Evolutionary conservation across 2,797 vertebrate species (phyloP).

Genomic region (Trachops cirrhosus): DNA sequence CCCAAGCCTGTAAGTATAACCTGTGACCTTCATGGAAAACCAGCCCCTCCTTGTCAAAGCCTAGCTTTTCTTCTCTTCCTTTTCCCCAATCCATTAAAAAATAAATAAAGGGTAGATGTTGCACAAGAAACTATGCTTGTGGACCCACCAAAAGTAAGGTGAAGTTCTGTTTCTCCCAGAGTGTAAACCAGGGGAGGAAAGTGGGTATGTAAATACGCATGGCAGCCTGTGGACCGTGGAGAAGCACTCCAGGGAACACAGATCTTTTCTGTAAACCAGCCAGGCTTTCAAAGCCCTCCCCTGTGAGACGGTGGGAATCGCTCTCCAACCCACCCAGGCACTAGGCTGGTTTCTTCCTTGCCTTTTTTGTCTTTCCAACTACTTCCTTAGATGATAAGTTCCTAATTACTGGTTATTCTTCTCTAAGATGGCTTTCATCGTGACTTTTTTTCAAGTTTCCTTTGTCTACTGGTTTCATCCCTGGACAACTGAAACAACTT

Average conservation of each 20-base stretch:
- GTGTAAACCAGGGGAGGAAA: not conserved
- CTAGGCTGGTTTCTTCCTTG: not conserved
- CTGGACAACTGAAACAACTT: not conserved
- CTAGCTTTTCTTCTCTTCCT: not conserved
- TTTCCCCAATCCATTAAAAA: not conserved
- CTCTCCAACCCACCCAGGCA: not conserved
- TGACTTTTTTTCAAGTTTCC: not conserved
- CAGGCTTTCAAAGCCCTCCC: not conserved
- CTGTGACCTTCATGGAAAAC: not conserved
- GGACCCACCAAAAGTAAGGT: not conserved
- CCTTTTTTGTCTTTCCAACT: not conserved
- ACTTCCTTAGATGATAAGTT: not conserved
- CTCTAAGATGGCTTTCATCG: not conserved
- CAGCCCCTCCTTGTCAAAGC: not conserved
- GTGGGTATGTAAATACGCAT: not conserved
- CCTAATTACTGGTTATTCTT: not conserved
- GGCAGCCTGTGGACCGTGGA: not conserved
- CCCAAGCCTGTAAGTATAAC: not conserved
- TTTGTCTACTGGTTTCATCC: not conserved
- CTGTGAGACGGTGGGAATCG: rapidly evolving
- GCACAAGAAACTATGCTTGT: not conserved
- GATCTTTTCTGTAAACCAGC: not conserved
- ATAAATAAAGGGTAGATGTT: not conserved
- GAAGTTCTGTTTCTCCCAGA: not conserved
- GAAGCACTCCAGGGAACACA: rapidly evolving